These are phyloP conservation scores for Synergus itoensis DNA, from an alignment of 2,888 invertebrate genomes.

Conservation along the genomic window DNA sequence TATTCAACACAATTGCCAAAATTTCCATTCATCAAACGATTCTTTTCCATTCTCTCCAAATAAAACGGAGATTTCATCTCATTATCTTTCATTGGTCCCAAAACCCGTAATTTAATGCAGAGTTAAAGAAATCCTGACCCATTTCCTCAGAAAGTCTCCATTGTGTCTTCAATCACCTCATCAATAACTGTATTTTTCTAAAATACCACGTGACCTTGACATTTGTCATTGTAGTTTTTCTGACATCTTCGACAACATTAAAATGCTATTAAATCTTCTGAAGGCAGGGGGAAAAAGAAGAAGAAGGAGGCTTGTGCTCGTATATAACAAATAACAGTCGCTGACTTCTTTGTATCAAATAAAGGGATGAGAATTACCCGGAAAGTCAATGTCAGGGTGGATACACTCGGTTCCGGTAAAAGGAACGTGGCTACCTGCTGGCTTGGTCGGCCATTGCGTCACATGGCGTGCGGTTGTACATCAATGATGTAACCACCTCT, in stretches of 20 bases:
- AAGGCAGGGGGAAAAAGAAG: background rate
- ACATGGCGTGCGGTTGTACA: slow-evolving; percentile 37
- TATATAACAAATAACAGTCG: slow-evolving; percentile 5
- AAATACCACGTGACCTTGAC: slow-evolving; percentile 16
- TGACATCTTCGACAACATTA: slow-evolving; percentile 5
- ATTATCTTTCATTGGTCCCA: background rate
- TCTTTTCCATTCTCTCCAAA: background rate
- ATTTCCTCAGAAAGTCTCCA: background rate
- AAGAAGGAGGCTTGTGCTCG: slow-evolving; percentile 37
- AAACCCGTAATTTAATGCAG: background rate
- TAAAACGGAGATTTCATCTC: background rate
- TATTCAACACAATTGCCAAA: background rate
- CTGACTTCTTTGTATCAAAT: slow-evolving; percentile 16
- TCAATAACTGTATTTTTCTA: background rate
- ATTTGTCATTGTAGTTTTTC: slow-evolving; percentile 3
- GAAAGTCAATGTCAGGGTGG: slow-evolving; percentile 39
- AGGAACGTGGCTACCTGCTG: slow-evolving; percentile 41
- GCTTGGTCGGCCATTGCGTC: slow-evolving; percentile 26
- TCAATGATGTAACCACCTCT: slow-evolving; percentile 37
- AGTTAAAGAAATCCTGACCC: background rate
- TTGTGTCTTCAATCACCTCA: background rate
- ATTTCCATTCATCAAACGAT: background rate
- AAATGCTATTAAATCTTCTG: slow-evolving; percentile 21
- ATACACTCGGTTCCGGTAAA: slow-evolving; percentile 34
- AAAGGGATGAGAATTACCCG: slow-evolving; percentile 35